Base-by-base conservation (phyloP, 1,140 invertebrate species). In the Whitmania pigra region DNA sequence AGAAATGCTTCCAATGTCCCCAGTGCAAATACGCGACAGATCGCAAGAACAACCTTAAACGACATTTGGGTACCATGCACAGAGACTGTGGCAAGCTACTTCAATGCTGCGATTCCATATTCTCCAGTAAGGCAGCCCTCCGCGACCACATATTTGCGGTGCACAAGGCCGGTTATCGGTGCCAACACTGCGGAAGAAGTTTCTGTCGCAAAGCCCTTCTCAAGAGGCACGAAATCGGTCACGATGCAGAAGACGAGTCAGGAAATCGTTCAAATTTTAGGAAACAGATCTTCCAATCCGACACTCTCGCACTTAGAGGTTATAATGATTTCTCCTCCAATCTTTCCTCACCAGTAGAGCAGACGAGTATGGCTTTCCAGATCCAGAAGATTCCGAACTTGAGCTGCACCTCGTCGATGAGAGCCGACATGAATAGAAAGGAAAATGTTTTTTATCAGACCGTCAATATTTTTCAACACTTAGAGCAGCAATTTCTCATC, bases 41-140 rank as follows among this genome's bases (percentile, higher is more conserved):
- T 72, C 76, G 83, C 20, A 74, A 81, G 36, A 84, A 84, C 76
- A 84, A 84, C 74, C 77, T 84, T 6, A 82, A 83, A 73, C 76
- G 83, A n/a, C 83, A 84, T 72, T 78, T 81, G 15, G 77, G 78
- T 1, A 83, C 82, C 22, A 84, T 84, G 83, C 83, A 84, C 73
- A 80, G 82, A 71, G 75, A 78, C 0, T 80, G 78, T 53, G 78
- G 79, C 31, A 80, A 80, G 72, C 76, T 78, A 13, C 77, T 83
- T 0, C 81, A 83, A 72, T 84, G 83, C 72, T 84, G 83, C 71
- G 81, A 80, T 0, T 77, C 78, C 0, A 76, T 75, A 20, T 84
- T 84, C 74, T 75, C 76, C 27, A 82, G 78, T 53, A 84, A 84
- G 73, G 82, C 81, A 2, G 82, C 82, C 0, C 75, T 84, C 11